Conservation (phyloP, 2,888 invertebrate species). For the Diadegma fenestrale region DNA sequence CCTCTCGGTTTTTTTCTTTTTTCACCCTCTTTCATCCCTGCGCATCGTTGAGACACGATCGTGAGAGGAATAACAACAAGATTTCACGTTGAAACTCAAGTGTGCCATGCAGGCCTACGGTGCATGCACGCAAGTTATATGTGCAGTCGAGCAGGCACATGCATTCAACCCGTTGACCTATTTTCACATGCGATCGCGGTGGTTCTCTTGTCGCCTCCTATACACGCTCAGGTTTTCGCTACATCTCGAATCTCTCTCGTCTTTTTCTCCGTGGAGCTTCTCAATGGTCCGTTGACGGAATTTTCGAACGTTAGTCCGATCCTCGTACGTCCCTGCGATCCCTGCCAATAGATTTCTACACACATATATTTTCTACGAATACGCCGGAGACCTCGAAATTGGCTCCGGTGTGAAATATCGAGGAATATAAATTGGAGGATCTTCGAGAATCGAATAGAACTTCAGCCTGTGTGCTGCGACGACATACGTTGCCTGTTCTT, state of each 20-base stretch:
- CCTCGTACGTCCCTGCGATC: neutral
- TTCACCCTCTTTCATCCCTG: conserved; percentile 27
- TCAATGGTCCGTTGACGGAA: conserved; percentile 61
- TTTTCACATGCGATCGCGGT: conserved; percentile 52
- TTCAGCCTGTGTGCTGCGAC: neutral
- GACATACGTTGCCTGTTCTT: conserved; percentile 43
- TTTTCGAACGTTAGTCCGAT: conserved; percentile 52
- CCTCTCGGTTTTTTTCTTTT: neutral
- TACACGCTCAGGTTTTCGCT: conserved; percentile 8
- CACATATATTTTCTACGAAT: neutral
- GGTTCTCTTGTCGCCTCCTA: conserved; percentile 22
- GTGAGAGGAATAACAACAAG: conserved; percentile 63
- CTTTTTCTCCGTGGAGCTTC: conserved; percentile 13
- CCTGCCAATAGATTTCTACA: neutral
- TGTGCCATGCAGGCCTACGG: conserved; percentile 31
- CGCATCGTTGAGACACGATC: conserved; percentile 51
- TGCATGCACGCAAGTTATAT: neutral
- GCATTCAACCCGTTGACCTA: conserved; percentile 66
- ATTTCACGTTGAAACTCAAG: conserved; percentile 49
- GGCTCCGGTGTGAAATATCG: conserved; percentile 63
- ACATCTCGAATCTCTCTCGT: conserved; percentile 15
- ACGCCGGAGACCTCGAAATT: conserved; percentile 50
- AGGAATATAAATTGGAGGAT: conserved; percentile 65
- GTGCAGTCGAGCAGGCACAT: conserved; percentile 29
- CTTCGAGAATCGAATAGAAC: conserved; percentile 16